Evolutionary conservation across 35 echinoderm and acorn worm species (phyloP).

Genomic region (Apostichopus parvimensis): DNA sequence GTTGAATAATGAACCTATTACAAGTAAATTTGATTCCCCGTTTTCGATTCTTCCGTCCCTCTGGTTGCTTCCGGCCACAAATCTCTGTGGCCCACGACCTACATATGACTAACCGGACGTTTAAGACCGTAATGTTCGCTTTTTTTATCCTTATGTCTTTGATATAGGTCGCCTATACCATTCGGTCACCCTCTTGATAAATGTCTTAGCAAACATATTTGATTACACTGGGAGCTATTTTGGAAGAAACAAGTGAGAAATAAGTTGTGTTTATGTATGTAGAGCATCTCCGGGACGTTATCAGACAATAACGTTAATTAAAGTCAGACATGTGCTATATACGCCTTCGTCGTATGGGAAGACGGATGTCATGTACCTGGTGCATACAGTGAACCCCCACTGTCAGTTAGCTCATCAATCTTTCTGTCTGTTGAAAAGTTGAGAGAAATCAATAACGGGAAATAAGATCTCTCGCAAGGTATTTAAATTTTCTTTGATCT

Average conservation of each 20-base stretch:
- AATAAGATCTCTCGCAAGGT: neutral
- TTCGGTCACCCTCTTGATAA: neutral
- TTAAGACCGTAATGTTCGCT: neutral
- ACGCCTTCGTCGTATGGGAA: neutral
- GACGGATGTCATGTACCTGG: neutral
- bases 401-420: neutral
- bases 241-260: neutral
- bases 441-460: neutral
- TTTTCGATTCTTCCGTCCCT: no score
- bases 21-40: no score
- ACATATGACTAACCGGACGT: neutral
- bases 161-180: neutral
- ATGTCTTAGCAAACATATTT: neutral
- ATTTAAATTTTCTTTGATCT: no score
- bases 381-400: neutral
- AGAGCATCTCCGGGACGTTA: neutral
- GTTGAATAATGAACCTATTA: no score
- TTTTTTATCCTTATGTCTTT: neutral
- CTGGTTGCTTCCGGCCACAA: no score
- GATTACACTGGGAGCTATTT: neutral
- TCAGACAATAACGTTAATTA: neutral
- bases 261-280: no score
- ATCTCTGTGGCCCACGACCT: no score
- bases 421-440: neutral
- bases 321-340: neutral